Percentiles rank a stretch among this genome's conserved stretches.
Conservation (phyloP, 2,797 vertebrate species). For the Hephaestus fuliginosus region DNA sequence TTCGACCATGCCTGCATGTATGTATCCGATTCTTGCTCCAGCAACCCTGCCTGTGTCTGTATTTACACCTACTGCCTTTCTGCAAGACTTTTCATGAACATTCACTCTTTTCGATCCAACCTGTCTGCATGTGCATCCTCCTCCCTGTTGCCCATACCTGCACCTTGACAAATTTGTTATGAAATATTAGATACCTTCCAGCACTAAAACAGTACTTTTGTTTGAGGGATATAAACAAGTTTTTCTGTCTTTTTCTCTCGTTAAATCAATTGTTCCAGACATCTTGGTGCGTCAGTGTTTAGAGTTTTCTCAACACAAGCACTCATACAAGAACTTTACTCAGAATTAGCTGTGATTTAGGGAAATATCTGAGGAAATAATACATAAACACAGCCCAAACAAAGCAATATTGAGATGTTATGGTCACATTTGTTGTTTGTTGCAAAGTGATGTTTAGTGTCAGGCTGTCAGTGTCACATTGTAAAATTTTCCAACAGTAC, state of each 20-base stretch:
- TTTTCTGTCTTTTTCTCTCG: not conserved
- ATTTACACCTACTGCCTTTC: not conserved
- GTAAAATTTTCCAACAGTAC: not conserved
- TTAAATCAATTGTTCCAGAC: not conserved
- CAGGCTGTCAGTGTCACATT: not conserved
- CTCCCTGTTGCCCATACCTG: not conserved
- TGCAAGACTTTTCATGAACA: conserved; percentile 1
- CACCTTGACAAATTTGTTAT: not conserved
- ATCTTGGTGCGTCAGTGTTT: not conserved
- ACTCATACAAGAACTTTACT: no score
- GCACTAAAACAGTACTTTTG: not conserved
- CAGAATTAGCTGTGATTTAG: not conserved
- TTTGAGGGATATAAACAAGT: not conserved
- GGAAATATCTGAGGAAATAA: not conserved
- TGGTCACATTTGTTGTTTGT: not conserved
- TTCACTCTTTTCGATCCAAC: not conserved
- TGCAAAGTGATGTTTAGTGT: not conserved
- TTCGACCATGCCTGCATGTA: not conserved
- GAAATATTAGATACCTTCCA: not conserved
- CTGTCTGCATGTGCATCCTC: not conserved
- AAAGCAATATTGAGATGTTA: no score
- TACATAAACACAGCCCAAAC: not conserved
- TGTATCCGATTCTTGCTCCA: not conserved
- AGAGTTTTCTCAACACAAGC: not conserved
- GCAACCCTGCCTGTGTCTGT: not conserved